A percentile compares a stretch with the other conserved stretches of the same genome.
These are phyloP conservation scores for Rhagophthalmus giganteus DNA, from an alignment of 2,888 invertebrate species.

Conservation along the genomic window DNA sequence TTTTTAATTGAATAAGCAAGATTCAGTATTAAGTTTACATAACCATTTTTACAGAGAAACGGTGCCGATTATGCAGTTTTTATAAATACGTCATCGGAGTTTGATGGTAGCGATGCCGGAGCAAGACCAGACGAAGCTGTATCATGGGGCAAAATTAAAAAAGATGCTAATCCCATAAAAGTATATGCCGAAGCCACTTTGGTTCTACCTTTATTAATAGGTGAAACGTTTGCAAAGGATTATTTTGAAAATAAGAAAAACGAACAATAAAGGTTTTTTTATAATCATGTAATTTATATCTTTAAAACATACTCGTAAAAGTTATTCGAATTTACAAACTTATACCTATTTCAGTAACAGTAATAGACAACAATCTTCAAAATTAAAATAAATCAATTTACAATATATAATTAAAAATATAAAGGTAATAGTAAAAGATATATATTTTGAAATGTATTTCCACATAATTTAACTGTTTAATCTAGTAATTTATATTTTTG, in stretches of 20 bases:
- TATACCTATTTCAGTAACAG: not conserved
- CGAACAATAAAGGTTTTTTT: constrained; percentile 5
- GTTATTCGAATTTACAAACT: no score
- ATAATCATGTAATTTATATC: not conserved
- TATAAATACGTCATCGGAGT: constrained; percentile 93
- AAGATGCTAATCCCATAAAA: constrained; percentile 87
- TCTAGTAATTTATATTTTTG: not conserved
- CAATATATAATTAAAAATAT: not conserved
- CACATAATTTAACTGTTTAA: not conserved
- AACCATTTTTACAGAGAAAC: constrained; percentile 67
- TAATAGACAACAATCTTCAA: no score
- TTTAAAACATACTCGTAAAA: not conserved
- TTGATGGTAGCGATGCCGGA: constrained; percentile 97
- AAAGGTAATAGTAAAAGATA: not conserved
- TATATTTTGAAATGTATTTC: not conserved
- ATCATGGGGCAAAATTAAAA: constrained; percentile 97
- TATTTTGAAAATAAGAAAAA: constrained; percentile 45
- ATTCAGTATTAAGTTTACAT: not conserved
- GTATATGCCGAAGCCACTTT: constrained; percentile 92
- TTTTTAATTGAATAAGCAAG: not conserved
- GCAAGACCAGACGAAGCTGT: constrained; percentile 98
- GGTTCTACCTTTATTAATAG: constrained; percentile 92
- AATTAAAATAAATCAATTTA: not conserved
- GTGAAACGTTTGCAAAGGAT: constrained; percentile 90
- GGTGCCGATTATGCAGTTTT: constrained; percentile 96